A percentile compares a stretch with the other conserved stretches of the same genome.
Conservation (phyloP, 2,797 vertebrate species). For the Typhlichthys subterraneus region DNA sequence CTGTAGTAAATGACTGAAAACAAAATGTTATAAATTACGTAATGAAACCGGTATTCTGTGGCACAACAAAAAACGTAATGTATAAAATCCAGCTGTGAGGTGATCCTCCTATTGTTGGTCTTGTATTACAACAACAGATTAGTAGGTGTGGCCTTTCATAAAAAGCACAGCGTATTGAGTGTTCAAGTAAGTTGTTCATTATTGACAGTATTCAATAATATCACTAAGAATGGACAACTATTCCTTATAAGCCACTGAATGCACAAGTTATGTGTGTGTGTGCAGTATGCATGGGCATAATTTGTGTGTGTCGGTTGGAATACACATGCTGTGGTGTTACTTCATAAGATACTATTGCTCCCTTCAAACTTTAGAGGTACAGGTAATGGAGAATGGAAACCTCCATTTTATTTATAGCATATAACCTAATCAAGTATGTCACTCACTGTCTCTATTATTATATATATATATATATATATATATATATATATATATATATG, state of each 20-base stretch:
- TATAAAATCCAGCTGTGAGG: slow-evolving; percentile 5
- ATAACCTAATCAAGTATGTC: too few species aligned
- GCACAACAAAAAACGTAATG: slow-evolving; percentile 1
- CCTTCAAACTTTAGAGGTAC: slow-evolving; percentile 49
- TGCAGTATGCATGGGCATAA: too few species aligned
- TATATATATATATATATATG: too few species aligned
- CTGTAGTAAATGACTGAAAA: slow-evolving; percentile 54
- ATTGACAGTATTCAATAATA: too few species aligned
- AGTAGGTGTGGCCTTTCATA: slow-evolving; percentile 32
- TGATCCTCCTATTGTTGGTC: slow-evolving; percentile 17
- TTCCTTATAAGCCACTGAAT: too few species aligned
- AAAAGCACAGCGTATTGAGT: slow-evolving; percentile 25
- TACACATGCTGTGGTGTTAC: slow-evolving; percentile 18
- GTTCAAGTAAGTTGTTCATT: too few species aligned
- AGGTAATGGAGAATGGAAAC: slow-evolving; percentile 54
- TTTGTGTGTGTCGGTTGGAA: not conserved
- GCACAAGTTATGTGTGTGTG: too few species aligned
- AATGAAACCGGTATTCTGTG: slow-evolving; percentile 43
- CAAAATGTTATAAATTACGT: slow-evolving; percentile 54
- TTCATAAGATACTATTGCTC: slow-evolving; percentile 33
- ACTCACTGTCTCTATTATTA: too few species aligned
- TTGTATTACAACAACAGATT: too few species aligned
- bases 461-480: too few species aligned
- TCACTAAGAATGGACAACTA: too few species aligned
- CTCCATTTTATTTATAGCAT: slow-evolving; percentile 32